Evolutionary conservation across 2,888 invertebrate genomes (phyloP).

Genomic region (Lamproptera curius): DNA sequence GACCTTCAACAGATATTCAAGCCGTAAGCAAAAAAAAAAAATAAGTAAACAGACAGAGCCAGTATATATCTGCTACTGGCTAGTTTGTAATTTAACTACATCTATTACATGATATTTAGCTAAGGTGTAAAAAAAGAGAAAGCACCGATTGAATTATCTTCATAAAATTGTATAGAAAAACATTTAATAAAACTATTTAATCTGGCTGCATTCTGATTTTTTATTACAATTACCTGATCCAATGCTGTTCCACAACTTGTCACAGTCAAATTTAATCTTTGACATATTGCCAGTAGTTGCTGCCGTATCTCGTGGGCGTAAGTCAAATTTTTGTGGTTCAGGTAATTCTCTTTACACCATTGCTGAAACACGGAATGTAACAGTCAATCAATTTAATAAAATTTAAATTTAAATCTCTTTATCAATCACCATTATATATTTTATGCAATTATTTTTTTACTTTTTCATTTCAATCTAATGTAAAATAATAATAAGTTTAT

Average conservation of each 20-base stretch:
- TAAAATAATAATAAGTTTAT: not conserved
- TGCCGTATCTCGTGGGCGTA: conserved; percentile 89
- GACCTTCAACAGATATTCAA: too few species aligned
- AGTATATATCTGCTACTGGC: too few species aligned
- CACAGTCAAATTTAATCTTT: conserved; percentile 77
- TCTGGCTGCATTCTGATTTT: not conserved
- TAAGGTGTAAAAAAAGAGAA: too few species aligned
- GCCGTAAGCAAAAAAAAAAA: too few species aligned
- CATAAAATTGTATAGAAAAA: too few species aligned
- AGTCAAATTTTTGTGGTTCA: conserved; percentile 89
- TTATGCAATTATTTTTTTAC: not conserved
- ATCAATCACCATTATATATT: not conserved
- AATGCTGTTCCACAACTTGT: conserved; percentile 81
- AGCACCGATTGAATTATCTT: too few species aligned
- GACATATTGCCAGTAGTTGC: conserved; percentile 86
- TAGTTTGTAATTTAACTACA: too few species aligned
- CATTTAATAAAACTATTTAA: too few species aligned
- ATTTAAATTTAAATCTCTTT: not conserved
- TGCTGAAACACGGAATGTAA: conserved; percentile 57
- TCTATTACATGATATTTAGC: too few species aligned
- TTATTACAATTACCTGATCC: conserved; percentile 68
- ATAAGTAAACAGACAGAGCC: too few species aligned
- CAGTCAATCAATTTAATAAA: conserved; percentile 7
- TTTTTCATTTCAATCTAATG: not conserved
- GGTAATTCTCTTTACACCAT: conserved; percentile 94